Evolutionary conservation across 2,888 invertebrate genomes (phyloP).

Genomic region (Acanthosepion pharaonis): DNA sequence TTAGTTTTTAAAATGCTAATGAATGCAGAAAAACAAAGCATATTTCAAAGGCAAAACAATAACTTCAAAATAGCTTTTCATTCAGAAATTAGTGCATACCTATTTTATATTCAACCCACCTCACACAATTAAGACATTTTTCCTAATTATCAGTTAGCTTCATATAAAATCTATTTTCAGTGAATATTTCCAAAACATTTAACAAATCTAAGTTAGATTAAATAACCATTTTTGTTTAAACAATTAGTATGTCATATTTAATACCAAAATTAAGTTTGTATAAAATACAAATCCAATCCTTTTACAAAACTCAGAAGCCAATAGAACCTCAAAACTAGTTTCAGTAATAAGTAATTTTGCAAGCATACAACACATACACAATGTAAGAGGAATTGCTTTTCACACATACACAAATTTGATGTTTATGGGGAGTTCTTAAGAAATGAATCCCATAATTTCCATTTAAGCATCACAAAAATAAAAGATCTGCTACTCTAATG

Average conservation of each 20-base stretch:
- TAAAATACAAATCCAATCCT: too few species aligned
- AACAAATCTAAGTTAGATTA: not conserved
- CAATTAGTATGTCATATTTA: not conserved
- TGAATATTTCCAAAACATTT: too few species aligned
- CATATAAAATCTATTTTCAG: too few species aligned
- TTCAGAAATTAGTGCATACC: not conserved
- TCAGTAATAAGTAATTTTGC: not conserved
- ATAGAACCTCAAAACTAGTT: not conserved
- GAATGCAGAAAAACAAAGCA: too few species aligned
- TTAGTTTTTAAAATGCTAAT: not conserved
- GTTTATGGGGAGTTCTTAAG: not conserved
- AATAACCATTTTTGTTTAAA: not conserved
- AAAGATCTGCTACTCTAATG: not conserved
- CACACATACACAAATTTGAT: not conserved
- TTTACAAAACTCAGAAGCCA: too few species aligned
- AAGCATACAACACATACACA: not conserved
- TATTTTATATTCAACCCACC: not conserved
- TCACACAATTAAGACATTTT: too few species aligned
- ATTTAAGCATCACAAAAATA: not conserved
- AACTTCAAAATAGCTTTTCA: not conserved
- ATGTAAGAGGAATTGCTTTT: not conserved
- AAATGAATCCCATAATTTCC: not conserved
- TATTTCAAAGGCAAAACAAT: too few species aligned
- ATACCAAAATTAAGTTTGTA: not conserved
- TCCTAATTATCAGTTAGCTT: too few species aligned